phyloP scores from a whole-genome alignment of 2,888 invertebrate genomes.

The Tiliacea citrago region DNA sequence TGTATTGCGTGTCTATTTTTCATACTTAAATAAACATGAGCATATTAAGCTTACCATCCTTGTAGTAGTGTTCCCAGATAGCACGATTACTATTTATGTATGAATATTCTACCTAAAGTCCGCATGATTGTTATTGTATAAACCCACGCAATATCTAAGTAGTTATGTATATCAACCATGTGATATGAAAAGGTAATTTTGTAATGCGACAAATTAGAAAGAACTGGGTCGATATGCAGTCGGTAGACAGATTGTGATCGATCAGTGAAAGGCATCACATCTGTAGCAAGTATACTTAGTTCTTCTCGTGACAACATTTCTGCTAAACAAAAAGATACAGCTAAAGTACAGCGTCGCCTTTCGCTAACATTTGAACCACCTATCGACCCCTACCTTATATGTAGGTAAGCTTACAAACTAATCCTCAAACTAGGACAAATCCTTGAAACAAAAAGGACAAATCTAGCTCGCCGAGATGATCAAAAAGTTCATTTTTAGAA shows the following conservation, averaged over 20 bases:
- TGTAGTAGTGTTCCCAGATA: constrained; percentile 12
- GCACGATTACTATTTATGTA: constrained; percentile 12
- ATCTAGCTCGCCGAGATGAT: too few relatives aligned
- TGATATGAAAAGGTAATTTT: background rate
- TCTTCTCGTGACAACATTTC: background rate
- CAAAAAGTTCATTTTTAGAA: too few relatives aligned
- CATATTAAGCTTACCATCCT: constrained; percentile 13
- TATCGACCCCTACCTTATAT: background rate
- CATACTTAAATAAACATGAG: constrained; percentile 47
- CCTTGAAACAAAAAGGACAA: too few relatives aligned
- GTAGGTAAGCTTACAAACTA: too few relatives aligned
- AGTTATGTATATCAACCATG: background rate
- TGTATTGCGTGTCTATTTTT: constrained; percentile 22
- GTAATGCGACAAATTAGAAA: background rate
- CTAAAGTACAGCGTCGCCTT: background rate
- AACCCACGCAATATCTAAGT: background rate
- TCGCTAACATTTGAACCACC: constrained; percentile 1
- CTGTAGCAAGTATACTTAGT: background rate
- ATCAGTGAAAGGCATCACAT: background rate
- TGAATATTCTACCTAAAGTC: constrained; percentile 1
- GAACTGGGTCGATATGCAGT: too few relatives aligned
- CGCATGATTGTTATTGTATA: constrained; percentile 3
- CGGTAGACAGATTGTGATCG: background rate
- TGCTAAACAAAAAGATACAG: background rate
- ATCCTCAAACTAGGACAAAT: too few relatives aligned